Evolutionary conservation across 2,888 invertebrate species (phyloP), one percentile per base, ranked within the genome.

Genomic region (Pimpla rufipes): DNA sequence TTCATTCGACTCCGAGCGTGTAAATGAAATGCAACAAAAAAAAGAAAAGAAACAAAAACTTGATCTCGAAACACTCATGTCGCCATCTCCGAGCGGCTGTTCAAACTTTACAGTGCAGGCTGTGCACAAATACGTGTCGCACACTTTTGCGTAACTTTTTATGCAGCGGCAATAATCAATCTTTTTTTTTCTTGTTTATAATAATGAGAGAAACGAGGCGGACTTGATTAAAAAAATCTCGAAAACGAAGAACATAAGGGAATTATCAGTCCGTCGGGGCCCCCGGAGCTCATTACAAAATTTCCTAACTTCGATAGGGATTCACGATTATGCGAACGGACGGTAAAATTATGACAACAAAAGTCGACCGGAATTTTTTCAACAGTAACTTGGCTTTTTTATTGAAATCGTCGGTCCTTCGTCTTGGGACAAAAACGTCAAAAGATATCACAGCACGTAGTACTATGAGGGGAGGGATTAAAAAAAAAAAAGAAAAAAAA

Each of bases 31-130:
- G 45, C 11, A 45, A 8, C n/a, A 50, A 50, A 42, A 16, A 71
- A 29, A 47, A n/a, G 23, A 74, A 74, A 67, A 47, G 16, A 47
- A 59, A 21, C 10, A 16, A 42, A 73, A 55, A 37, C 10, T 71
- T 57, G 21, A 71, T 78, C 59, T 74, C 67, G 40, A 57, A 83
- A 66, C 47, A 70, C 42, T 66, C 55, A 47, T 74, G 67, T 59
- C 76, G 76, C 71, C 71, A 75, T 82, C 74, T 79, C 37, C 71
- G 71, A 66, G 66, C 71, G 67, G 52, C 66, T 83, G 83, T 80
- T 80, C 40, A 55, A 83, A 83, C 70, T 62, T 59, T 68, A 66
- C 42, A 68, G 55, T 42, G 47, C 52, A 62, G 59, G 47, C 47
- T 45, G 40, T 55, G 16, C 67, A 42, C 45, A 52, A 66, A 16